A percentile compares a stretch with the other conserved stretches of the same genome.
Evolutionary conservation across 2,888 invertebrate species (phyloP).

Genomic region (Serripes groenlandicus): DNA sequence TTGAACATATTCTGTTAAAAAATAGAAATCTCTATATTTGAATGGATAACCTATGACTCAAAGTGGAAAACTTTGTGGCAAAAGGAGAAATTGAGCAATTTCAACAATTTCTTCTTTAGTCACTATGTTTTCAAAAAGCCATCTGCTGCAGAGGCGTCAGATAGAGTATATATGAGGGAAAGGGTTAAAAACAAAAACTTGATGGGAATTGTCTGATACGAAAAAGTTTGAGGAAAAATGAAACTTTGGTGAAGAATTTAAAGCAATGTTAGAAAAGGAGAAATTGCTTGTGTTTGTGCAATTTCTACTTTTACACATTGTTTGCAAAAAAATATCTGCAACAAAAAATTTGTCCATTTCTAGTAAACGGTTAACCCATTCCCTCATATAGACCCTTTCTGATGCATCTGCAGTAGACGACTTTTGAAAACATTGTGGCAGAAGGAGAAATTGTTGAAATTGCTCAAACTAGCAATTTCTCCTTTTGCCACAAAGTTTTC

Average conservation of each 20-base stretch:
- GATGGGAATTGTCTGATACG: background rate
- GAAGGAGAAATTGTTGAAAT: background rate
- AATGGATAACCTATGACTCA: too few relatives aligned
- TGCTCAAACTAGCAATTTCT: background rate
- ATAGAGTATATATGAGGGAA: background rate
- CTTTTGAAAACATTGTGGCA: background rate
- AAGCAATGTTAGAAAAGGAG: constrained; percentile 4
- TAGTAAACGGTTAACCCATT: background rate
- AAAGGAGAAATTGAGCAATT: background rate
- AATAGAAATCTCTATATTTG: too few relatives aligned
- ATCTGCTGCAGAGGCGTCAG: too few relatives aligned
- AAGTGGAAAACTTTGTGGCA: background rate
- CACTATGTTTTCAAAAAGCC: too few relatives aligned
- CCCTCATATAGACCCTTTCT: background rate
- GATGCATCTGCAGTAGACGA: background rate
- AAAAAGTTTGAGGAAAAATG: background rate
- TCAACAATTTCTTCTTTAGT: background rate
- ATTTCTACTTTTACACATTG: background rate
- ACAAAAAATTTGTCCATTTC: too few relatives aligned
- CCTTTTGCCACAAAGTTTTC: constrained; percentile 4
- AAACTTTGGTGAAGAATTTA: background rate
- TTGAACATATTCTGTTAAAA: too few relatives aligned
- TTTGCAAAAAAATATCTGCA: too few relatives aligned
- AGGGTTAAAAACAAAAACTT: background rate
- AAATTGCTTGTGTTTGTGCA: background rate